These are phyloP conservation scores for Watsonalla cultraria DNA, from an alignment of 2,888 invertebrate genomes.

Conservation along the genomic window DNA sequence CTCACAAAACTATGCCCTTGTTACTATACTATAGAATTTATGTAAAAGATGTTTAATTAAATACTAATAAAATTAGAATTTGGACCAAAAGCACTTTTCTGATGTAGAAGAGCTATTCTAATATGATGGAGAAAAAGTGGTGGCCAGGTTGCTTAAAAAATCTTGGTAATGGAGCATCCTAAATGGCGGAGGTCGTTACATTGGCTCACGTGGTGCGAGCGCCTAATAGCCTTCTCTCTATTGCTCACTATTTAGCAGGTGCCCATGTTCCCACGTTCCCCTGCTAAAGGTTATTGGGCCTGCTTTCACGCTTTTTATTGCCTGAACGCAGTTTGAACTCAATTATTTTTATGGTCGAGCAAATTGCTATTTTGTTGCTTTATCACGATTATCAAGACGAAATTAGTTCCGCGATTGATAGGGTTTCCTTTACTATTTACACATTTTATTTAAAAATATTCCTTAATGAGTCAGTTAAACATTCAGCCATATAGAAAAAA, in stretches of 20 bases:
- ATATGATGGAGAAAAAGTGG: too few species aligned
- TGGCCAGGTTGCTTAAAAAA: slow-evolving; percentile 23
- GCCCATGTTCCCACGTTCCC: slow-evolving; percentile 65
- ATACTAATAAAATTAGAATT: too few species aligned
- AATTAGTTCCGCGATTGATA: slow-evolving; percentile 71
- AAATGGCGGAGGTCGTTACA: slow-evolving; percentile 58
- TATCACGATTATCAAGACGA: slow-evolving; percentile 73
- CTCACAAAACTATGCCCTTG: too few species aligned
- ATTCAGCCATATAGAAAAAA: too few species aligned
- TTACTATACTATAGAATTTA: too few species aligned
- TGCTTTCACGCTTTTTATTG: slow-evolving; percentile 77
- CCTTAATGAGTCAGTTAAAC: too few species aligned
- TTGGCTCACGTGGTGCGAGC: slow-evolving; percentile 57
- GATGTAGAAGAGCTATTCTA: too few species aligned
- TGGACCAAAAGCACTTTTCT: too few species aligned
- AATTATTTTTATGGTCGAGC: slow-evolving; percentile 76
- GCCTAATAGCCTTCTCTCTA: slow-evolving; percentile 66
- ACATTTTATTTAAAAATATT: not conserved
- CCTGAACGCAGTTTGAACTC: slow-evolving; percentile 77
- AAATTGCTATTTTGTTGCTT: slow-evolving; percentile 78
- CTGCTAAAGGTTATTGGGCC: slow-evolving; percentile 73
- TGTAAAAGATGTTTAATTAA: too few species aligned
- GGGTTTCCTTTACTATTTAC: slow-evolving; percentile 30
- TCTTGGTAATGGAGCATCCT: slow-evolving; percentile 50
- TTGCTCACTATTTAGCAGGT: slow-evolving; percentile 68